phyloP scores from a whole-genome alignment of 2,888 invertebrate species.

The Acheta domesticus region DNA sequence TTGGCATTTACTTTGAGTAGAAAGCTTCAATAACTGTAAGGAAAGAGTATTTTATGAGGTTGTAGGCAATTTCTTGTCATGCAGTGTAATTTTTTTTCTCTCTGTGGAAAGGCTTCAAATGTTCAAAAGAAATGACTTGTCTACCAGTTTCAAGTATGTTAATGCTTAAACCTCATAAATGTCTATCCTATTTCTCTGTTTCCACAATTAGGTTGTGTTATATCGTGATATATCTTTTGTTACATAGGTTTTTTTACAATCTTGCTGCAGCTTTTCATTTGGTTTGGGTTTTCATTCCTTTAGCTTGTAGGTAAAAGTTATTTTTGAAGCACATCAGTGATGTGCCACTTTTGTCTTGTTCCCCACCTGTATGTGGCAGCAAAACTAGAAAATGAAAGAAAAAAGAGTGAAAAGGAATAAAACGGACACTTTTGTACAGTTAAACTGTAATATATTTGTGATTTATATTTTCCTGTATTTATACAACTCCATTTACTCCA shows the following conservation, averaged over 20 bases:
- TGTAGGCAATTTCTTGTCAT: constrained; percentile 18
- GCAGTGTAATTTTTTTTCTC: background rate
- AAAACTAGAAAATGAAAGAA: constrained; percentile 28
- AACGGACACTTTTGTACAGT: constrained; percentile 37
- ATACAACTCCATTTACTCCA: no score
- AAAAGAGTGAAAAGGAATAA: constrained; percentile 32
- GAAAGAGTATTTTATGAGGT: constrained; percentile 26
- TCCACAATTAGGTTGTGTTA: constrained; percentile 34
- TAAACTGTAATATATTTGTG: constrained; percentile 19
- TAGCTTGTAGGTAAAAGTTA: constrained; percentile 31
- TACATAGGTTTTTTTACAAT: constrained; percentile 26
- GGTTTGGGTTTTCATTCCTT: constrained; percentile 35
- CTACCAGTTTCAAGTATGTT: constrained; percentile 18
- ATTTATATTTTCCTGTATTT: background rate
- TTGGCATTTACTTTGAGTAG: constrained; percentile 22
- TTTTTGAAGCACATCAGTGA: constrained; percentile 27
- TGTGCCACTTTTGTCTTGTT: constrained; percentile 30
- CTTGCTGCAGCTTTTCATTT: constrained; percentile 34
- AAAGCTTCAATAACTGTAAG: constrained; percentile 18
- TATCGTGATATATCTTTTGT: constrained; percentile 32
- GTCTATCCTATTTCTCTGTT: constrained; percentile 25
- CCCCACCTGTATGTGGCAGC: constrained; percentile 34
- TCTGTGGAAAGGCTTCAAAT: background rate
- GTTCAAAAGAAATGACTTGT: constrained; percentile 5
- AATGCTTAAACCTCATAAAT: constrained; percentile 7